These are phyloP conservation scores for Trichoplusia ni DNA, from an alignment of 1,140 invertebrate genomes.

Conservation along the genomic window DNA sequence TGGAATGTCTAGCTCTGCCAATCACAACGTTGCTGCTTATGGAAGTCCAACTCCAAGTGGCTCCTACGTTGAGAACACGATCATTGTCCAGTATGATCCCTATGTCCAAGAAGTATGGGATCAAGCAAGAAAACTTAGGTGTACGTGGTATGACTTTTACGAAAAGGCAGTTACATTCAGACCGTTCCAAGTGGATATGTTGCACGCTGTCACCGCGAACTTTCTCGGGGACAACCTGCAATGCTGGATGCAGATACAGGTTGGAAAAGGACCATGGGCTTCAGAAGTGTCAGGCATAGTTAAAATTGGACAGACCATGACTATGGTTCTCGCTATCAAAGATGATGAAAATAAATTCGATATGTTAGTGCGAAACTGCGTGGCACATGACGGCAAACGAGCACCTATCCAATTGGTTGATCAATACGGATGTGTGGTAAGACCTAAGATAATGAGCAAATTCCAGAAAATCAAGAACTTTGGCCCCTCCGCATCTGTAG, in stretches of 20 bases:
- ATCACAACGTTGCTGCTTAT: conserved; percentile 90
- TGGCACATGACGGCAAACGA: conserved; percentile 96
- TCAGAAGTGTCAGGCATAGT: conserved; percentile 97
- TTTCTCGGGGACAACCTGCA: conserved; percentile 97
- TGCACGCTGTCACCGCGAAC: conserved; percentile 96
- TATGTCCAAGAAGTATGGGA: conserved; percentile 96
- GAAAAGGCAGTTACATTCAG: conserved; percentile 96
- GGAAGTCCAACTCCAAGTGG: conserved; percentile 93
- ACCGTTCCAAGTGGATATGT: conserved; percentile 96
- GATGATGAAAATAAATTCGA: conserved; percentile 98
- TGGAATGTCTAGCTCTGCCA: conserved; percentile 94
- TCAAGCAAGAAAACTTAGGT: conserved; percentile 90
- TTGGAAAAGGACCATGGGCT: conserved; percentile 96
- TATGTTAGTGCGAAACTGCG: conserved; percentile 96
- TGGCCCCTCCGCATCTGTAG: conserved; percentile 94
- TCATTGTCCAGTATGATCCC: conserved; percentile 97
- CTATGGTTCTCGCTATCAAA: conserved; percentile 97
- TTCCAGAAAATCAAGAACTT: conserved; percentile 99
- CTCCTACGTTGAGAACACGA: conserved; percentile 96
- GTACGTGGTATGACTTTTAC: conserved; percentile 97
- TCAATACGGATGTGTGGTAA: conserved; percentile 94
- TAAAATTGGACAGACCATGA: conserved; percentile 98
- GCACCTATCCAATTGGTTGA: conserved; percentile 96
- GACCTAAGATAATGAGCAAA: conserved; percentile 96
- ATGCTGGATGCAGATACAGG: conserved; percentile 98